Evolutionary conservation across 2,797 vertebrate genomes (phyloP), one percentile per base, ranked within the genome.

Genomic region (Sternotherus odoratus): DNA sequence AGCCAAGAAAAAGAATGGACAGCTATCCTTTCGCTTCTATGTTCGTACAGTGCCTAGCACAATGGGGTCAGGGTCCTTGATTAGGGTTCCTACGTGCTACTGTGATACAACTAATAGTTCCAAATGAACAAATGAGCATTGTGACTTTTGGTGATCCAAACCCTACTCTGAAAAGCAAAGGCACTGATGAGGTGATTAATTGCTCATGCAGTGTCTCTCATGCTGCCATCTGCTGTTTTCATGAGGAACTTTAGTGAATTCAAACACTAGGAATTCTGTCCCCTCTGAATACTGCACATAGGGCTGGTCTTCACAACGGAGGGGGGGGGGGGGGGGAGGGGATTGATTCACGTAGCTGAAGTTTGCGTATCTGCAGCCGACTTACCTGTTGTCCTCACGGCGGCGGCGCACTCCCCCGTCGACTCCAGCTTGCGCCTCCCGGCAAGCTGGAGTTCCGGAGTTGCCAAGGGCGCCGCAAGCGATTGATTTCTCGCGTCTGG

Each of bases 191-290:
- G n/a, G 39, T 26, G n/a, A 43, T 16, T 10, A 57, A 75, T 53
- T 63, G 39, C 69, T 23, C 1, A 23, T 56, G 63, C 53, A 0
- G 21, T 36, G 43, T 74, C 91, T 56, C 57, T 79, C 57, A 15
- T 96, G 92, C 93, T 96, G 96, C 96, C 96, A 95, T 91, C 96
- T 96, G 85, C 94, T 95, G 95, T 95, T 95, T 56, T 33, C 11
- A 1, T 0, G 23, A 24, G 81, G 92, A 84, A 94, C 24, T 60
- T 86, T 49, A 54, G 50, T 83, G 87, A 77, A 91, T 49, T 66
- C 83, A 54, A 84, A 54, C 11, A 11, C 1, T 1, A 2, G 21
- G 56, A 36, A 54, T 57, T 75, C 12, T n/a, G 15, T 30, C 24
- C 24, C 28, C 12, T 50, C 72, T 16, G 49, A 46, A 19, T 85